Conservation (phyloP, 2,113 vertebrate species). For the Ursus arctos region DNA sequence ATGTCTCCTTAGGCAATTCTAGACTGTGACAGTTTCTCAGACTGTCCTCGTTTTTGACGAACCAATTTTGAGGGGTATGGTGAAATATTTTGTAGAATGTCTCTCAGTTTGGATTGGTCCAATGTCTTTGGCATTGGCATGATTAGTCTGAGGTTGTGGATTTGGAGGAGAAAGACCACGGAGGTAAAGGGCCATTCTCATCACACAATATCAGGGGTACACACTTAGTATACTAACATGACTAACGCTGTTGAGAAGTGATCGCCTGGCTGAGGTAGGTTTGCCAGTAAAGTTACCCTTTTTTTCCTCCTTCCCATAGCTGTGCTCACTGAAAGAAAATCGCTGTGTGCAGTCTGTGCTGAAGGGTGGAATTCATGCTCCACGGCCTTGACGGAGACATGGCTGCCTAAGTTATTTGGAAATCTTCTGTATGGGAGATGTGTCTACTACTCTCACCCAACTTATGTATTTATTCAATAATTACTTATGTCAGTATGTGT, state of each 20-base stretch:
- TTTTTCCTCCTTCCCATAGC: background rate
- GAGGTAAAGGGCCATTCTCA: background rate
- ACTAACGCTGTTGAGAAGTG: background rate
- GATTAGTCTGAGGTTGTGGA: background rate
- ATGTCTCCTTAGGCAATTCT: background rate
- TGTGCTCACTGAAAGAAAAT: background rate
- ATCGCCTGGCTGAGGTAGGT: background rate
- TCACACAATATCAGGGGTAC: background rate
- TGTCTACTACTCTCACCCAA: background rate
- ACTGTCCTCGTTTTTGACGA: background rate
- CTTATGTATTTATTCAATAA: background rate
- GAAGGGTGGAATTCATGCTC: background rate
- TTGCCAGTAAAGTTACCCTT: background rate
- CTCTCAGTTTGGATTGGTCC: background rate
- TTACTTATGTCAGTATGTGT: background rate
- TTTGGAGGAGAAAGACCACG: background rate
- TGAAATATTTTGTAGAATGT: background rate
- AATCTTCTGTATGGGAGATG: background rate
- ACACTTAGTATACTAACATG: background rate
- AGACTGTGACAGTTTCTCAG: background rate
- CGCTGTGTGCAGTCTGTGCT: background rate
- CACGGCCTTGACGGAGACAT: background rate
- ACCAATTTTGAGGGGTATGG: background rate
- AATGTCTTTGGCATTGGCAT: background rate
- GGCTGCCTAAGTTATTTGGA: background rate